These are phyloP conservation scores for Aramus guarauna DNA, from an alignment of 2,113 vertebrate genomes.

Conservation along the genomic window DNA sequence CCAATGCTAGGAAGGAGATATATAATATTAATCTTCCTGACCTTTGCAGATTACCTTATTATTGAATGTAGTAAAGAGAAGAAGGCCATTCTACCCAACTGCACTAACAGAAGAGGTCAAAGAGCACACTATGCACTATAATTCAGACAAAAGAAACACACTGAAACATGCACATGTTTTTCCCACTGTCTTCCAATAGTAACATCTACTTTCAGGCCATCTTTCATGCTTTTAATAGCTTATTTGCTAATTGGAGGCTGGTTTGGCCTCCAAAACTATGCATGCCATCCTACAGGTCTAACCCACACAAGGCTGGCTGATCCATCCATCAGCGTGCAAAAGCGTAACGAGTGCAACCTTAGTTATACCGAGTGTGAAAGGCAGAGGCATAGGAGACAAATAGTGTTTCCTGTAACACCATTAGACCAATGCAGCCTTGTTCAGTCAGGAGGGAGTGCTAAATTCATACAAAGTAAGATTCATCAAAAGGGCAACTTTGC, in stretches of 20 bases:
- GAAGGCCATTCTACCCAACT: rapidly evolving
- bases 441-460: background rate
- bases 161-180: background rate
- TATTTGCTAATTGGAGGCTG: background rate
- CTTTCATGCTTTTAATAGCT: background rate
- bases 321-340: background rate
- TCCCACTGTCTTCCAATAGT: background rate
- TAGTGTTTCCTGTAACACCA: background rate
- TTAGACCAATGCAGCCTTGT: background rate
- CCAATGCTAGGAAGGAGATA: background rate
- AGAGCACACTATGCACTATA: background rate
- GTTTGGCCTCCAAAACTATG: background rate
- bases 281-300: background rate
- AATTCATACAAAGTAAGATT: background rate
- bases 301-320: background rate
- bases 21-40: background rate
- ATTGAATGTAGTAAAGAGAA: background rate
- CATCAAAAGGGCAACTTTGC: background rate
- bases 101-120: background rate
- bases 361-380: background rate
- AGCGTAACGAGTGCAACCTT: background rate
- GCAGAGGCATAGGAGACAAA: background rate
- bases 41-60: background rate
- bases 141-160: background rate
- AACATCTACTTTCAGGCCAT: background rate